phyloP scores from a whole-genome alignment of 1,140 invertebrate species.

The Diabrotica undecimpunctata region DNA sequence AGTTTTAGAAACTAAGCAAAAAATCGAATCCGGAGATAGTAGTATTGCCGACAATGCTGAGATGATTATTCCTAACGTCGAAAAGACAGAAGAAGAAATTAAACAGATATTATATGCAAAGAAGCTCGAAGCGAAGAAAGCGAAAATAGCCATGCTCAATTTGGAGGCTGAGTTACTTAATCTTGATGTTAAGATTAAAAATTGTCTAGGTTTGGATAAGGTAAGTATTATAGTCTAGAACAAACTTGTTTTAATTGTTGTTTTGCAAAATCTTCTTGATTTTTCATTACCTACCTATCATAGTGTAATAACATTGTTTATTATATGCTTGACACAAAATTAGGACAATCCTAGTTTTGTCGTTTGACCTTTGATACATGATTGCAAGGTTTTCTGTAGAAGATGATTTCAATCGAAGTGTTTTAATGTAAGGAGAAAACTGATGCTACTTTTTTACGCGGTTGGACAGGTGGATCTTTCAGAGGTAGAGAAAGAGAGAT shows the following conservation, averaged over 20 bases:
- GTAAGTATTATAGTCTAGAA: constrained; percentile 7
- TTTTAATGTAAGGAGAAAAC: no score
- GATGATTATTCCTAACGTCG: constrained; percentile 24
- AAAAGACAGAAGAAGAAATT: constrained; percentile 37
- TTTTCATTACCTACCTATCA: no score
- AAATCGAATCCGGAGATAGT: constrained; percentile 46
- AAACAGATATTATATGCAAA: constrained; percentile 48
- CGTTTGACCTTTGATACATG: no score
- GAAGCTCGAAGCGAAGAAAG: constrained; percentile 35
- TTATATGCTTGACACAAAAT: no score
- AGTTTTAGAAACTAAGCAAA: constrained; percentile 55
- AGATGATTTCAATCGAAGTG: no score
- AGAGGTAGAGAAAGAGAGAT: no score
- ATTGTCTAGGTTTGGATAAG: constrained; percentile 26
- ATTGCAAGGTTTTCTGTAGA: no score
- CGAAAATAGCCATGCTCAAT: constrained; percentile 31
- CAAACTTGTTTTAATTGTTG: constrained; percentile 24
- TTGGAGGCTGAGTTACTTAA: constrained; percentile 37
- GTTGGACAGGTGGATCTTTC: no score
- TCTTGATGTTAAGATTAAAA: constrained; percentile 39
- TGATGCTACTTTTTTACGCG: no score
- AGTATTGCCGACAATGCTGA: constrained; percentile 3
- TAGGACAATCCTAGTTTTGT: no score
- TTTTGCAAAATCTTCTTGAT: background rate
- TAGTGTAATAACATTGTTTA: no score